These are phyloP conservation scores for Amphipoea oculea DNA, from an alignment of 2,888 invertebrate genomes.

Conservation along the genomic window DNA sequence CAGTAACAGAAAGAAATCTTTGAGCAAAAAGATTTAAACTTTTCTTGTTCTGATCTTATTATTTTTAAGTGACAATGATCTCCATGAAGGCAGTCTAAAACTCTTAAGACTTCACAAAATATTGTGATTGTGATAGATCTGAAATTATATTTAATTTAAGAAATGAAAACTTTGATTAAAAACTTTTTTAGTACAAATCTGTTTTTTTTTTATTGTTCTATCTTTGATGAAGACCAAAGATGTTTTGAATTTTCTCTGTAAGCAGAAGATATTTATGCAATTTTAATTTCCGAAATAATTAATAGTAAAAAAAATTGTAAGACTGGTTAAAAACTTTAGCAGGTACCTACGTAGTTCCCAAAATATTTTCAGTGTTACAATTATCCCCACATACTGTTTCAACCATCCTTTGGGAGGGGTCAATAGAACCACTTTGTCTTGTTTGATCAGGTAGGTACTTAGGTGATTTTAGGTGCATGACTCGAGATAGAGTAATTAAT, in stretches of 20 bases:
- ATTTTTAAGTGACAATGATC: slow-evolving; percentile 51
- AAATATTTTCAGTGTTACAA: not conserved
- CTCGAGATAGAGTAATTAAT: too few species aligned
- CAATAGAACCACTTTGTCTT: slow-evolving; percentile 1
- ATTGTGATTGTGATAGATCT: slow-evolving; percentile 63
- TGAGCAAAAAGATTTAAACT: slow-evolving; percentile 13
- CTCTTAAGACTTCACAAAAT: slow-evolving; percentile 35
- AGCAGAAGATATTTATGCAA: too few species aligned
- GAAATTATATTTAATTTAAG: slow-evolving; percentile 50
- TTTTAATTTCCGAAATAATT: not conserved
- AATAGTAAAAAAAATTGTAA: too few species aligned
- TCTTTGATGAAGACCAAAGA: slow-evolving; percentile 31
- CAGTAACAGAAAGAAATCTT: slow-evolving; percentile 24
- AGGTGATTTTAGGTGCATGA: too few species aligned
- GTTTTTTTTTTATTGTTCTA: slow-evolving; percentile 41
- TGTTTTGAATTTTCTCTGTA: too few species aligned
- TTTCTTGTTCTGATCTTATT: slow-evolving; percentile 5
- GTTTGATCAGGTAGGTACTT: too few species aligned
- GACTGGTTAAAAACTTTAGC: too few species aligned
- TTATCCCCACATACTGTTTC: not conserved
- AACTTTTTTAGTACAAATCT: slow-evolving; percentile 38
- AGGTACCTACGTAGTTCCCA: not conserved
- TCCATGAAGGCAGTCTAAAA: slow-evolving; percentile 65
- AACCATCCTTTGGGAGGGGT: slow-evolving; percentile 1
- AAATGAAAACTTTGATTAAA: slow-evolving; percentile 55